Evolutionary conservation across 2,888 invertebrate genomes (phyloP).

Genomic region (Theretra japonica): DNA sequence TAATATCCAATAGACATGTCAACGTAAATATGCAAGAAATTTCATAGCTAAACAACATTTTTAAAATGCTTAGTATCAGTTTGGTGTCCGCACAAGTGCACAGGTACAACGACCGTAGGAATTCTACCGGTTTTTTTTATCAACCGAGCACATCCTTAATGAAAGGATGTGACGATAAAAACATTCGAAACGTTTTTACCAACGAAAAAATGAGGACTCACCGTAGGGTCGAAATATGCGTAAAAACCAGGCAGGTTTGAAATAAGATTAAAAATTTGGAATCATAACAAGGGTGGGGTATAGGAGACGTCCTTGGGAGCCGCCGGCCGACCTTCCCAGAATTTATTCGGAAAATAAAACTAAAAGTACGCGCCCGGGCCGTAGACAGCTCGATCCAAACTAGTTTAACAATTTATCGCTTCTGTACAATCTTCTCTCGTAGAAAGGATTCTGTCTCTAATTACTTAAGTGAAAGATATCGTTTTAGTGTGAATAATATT

Average conservation of each 20-base stretch:
- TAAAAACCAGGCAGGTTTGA: conserved; percentile 14
- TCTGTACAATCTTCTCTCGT: conserved; percentile 52
- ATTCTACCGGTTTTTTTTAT: conserved; percentile 49
- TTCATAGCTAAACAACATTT: not conserved
- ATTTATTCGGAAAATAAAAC: conserved; percentile 68
- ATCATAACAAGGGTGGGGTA: conserved; percentile 53
- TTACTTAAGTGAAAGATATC: conserved; percentile 50
- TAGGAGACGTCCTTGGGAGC: conserved; percentile 65
- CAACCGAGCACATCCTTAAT: conserved; percentile 49
- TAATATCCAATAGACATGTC: not conserved
- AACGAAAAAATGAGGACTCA: conserved; percentile 14
- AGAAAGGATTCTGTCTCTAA: conserved; percentile 58
- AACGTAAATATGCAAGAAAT: not conserved
- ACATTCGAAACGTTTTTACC: conserved; percentile 33
- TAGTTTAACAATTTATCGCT: conserved; percentile 67
- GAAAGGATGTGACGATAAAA: conserved; percentile 44
- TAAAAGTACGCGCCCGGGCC: conserved; percentile 58
- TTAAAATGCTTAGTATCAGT: not conserved
- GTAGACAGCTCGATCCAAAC: conserved; percentile 60
- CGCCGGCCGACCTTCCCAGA: conserved; percentile 75
- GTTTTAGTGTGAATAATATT: conserved; percentile 46
- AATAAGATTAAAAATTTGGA: conserved; percentile 48
- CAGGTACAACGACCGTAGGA: conserved; percentile 34
- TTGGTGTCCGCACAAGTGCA: conserved; percentile 9
- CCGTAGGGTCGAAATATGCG: conserved; percentile 17